A percentile compares a stretch with the other conserved stretches of the same genome.
Evolutionary conservation across 2,113 vertebrate genomes (phyloP).

Genomic region (Stercorarius parasiticus): DNA sequence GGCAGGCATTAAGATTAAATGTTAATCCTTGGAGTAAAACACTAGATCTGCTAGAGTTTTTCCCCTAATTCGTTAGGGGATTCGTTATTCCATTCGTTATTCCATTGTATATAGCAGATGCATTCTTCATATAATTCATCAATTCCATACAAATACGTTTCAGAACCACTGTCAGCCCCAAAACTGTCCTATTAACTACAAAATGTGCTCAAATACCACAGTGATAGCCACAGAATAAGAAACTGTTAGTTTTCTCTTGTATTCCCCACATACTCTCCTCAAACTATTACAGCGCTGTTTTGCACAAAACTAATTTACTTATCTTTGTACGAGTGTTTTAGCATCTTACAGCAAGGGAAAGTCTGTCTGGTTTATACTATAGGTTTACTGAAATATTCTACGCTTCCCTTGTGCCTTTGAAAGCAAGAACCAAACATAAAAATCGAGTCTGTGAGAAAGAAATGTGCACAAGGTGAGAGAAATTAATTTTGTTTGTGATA

Average conservation of each 20-base stretch:
- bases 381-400: background rate
- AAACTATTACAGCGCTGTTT: background rate
- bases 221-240: background rate
- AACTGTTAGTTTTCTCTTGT: background rate
- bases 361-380: background rate
- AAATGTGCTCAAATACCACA: background rate
- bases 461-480: background rate
- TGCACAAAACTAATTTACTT: background rate
- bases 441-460: background rate
- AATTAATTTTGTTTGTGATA: background rate
- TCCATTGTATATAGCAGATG: background rate
- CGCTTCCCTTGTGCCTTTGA: background rate
- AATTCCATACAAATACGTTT: background rate
- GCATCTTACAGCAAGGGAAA: background rate
- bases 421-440: background rate
- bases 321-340: background rate
- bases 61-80: no score
- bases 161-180: background rate
- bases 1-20: background rate
- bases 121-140: background rate
- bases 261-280: background rate
- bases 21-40: background rate
- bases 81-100: background rate
- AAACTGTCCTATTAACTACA: background rate
- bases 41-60: background rate